Base-by-base conservation (phyloP, 2,888 invertebrate species). In the Stramonita haemastoma region DNA sequence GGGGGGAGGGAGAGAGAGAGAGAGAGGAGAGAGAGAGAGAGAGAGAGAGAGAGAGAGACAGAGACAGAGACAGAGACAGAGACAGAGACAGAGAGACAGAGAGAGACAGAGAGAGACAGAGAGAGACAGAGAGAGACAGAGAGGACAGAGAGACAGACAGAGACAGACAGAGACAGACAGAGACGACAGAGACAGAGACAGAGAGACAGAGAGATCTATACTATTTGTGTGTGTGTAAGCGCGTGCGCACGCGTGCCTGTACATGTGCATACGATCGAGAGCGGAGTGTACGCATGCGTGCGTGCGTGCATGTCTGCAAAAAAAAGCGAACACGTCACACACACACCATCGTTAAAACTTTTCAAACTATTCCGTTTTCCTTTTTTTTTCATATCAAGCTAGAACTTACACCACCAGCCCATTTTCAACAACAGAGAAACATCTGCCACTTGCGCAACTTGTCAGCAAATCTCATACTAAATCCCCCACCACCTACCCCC, bases 1-100 rank as follows among this genome's bases (percentile, higher is more conserved):
- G 26, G 66, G 5, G 66, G 26, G 66, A 17, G 66, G 19, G 66
- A 66, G 66, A 66, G 66, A 73, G 26, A 73, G n/a, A 73, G 73
- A 73, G 73, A 73, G 73, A 73, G 73, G 73, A 73, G 73, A 73
- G 73, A 73, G 66, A 66, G 66, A 66, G 66, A 66, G 66, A 66
- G 66, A 66, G 66, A 66, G 66, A 66, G 66, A 66, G 66, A 60
- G 60, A 60, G 60, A 60, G 60, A 60, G 60, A 60, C 13, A 60
- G 60, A 60, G 60, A 60, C 13, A 60, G 60, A 60, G 60, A 60
- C 13, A 60, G 60, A 60, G 60, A 60, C 13, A 60, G 60, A 60
- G 60, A 60, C 13, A 60, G 22, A 73, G 22, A 73, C 22, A 73
- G 22, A 73, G 22, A 73, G 22, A 73, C 22, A 77, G 32, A 77